phyloP scores from a whole-genome alignment of 2,888 invertebrate species.

The Chironomus riparius region DNA sequence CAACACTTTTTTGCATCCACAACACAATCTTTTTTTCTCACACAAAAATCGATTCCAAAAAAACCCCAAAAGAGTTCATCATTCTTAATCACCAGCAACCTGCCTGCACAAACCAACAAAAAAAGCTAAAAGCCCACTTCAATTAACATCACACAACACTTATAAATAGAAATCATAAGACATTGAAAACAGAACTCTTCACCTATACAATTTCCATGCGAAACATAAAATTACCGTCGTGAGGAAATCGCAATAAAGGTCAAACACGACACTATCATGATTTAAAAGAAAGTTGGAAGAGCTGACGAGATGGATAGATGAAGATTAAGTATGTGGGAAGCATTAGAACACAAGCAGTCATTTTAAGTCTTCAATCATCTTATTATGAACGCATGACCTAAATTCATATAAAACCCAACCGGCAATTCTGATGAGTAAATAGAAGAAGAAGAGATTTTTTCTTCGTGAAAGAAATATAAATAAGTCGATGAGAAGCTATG shows the following conservation, averaged over 20 bases:
- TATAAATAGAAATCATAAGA: too few relatives aligned
- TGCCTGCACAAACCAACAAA: too few relatives aligned
- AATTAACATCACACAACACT: too few relatives aligned
- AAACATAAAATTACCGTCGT: not conserved
- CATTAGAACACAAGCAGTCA: not conserved
- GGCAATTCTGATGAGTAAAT: not conserved
- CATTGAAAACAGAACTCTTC: too few relatives aligned
- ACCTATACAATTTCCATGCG: too few relatives aligned
- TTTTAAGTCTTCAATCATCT: not conserved
- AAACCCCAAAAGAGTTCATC: too few relatives aligned
- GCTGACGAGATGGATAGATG: not conserved
- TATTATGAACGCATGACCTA: not conserved
- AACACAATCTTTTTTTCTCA: too few relatives aligned
- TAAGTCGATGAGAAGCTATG: not conserved
- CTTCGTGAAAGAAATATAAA: not conserved
- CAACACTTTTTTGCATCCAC: too few relatives aligned
- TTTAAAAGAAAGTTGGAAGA: not conserved
- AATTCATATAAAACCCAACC: not conserved
- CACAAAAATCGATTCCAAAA: too few relatives aligned
- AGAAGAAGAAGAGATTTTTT: too few relatives aligned
- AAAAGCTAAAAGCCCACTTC: too few relatives aligned
- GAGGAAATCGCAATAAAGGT: not conserved
- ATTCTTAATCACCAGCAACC: too few relatives aligned
- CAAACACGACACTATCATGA: not conserved
- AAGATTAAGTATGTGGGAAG: not conserved